A percentile compares a stretch with the other conserved stretches of the same genome.
Evolutionary conservation across 2,888 invertebrate genomes (phyloP).

Genomic region (Drosophila aldrichi): DNA sequence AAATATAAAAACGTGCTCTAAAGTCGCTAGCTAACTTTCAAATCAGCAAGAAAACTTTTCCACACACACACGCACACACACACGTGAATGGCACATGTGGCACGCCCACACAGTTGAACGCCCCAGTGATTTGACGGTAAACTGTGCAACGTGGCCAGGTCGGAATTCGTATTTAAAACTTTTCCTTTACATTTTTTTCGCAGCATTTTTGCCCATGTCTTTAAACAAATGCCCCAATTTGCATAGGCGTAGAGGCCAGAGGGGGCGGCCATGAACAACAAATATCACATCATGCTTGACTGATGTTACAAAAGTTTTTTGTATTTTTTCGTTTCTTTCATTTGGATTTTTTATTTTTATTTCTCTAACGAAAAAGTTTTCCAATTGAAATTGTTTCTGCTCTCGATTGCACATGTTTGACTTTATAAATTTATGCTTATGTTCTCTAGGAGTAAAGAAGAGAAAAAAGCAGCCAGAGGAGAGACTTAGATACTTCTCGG

Average conservation of each 20-base stretch:
- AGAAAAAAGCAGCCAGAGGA: neutral
- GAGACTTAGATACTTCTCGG: conserved; percentile 1
- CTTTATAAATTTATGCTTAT: conserved; percentile 42
- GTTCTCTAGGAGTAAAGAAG: neutral
- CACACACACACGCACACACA: conserved; percentile 24
- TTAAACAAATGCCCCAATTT: conserved; percentile 65
- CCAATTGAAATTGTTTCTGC: conserved; percentile 72
- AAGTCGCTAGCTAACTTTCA: conserved; percentile 66
- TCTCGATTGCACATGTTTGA: conserved; percentile 52
- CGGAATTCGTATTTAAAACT: conserved; percentile 56
- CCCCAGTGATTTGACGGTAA: conserved; percentile 73
- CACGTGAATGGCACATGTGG: conserved; percentile 17
- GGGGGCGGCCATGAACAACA: conserved; percentile 7
- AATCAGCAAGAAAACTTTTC: conserved; percentile 56
- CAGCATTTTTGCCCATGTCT: conserved; percentile 32
- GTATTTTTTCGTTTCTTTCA: conserved; percentile 8
- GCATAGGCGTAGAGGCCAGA: conserved; percentile 29
- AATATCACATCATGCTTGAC: conserved; percentile 41
- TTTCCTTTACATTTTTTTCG: conserved; percentile 36
- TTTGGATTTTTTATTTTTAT: conserved; percentile 24
- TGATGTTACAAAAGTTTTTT: conserved; percentile 54
- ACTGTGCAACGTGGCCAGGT: conserved; percentile 74
- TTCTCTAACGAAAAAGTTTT: conserved; percentile 64
- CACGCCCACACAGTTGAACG: conserved; percentile 51
- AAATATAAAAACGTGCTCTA: conserved; percentile 55